Conservation (phyloP, 2,888 invertebrate species). For the Pyrrhosoma nymphula region DNA sequence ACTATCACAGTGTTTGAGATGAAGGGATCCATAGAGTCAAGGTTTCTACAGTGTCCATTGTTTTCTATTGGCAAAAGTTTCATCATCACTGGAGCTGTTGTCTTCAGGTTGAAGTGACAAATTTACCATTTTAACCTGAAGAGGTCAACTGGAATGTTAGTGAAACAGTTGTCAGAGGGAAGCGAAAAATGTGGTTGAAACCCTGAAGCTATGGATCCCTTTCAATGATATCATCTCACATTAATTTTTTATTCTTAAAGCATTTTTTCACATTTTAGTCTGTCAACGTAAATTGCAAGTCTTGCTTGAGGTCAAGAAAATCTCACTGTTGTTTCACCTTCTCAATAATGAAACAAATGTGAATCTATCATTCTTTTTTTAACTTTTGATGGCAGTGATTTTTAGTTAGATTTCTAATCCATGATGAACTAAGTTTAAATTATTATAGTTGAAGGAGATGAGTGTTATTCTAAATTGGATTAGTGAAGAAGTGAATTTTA, state of each 20-base stretch:
- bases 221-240: background rate
- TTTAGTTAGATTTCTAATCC: slow-evolving; percentile 5
- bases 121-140: no score
- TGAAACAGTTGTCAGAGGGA: no score
- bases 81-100: no score
- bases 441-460: slow-evolving; percentile 64
- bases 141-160: no score
- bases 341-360: background rate
- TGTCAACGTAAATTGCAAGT: background rate
- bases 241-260: no score
- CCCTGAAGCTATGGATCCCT: no score
- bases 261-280: background rate
- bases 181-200: no score
- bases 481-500: background rate
- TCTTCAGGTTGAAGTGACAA: no score
- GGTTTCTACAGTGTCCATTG: no score
- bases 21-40: background rate
- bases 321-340: background rate
- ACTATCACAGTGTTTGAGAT: background rate
- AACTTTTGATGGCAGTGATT: background rate
- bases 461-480: background rate
- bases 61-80: no score
- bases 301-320: background rate
- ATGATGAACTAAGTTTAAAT: background rate
- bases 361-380: background rate